Evolutionary conservation across 2,113 vertebrate species (phyloP), one percentile per base, ranked within the genome.

Genomic region (Microcebus lehilahytsara): DNA sequence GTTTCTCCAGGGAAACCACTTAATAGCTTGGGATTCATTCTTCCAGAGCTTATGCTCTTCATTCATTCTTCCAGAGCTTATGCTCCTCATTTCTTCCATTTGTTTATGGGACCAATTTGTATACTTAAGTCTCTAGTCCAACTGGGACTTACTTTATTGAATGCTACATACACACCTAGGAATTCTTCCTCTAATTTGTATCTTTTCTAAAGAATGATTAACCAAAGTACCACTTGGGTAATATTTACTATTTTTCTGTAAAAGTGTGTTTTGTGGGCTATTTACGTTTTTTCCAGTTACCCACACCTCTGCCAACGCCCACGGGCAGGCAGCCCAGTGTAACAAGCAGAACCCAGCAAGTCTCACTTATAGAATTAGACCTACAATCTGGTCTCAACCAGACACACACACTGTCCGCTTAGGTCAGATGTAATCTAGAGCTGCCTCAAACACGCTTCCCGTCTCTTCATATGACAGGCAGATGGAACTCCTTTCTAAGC

Each of bases 181-280:
- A 71, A 69, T 40, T 58, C 25, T 22, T 40, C 64, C 51, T 87
- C 19, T 60, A 27, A n/a, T 80, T 40, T 85, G 32, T 53, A 93
- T 86, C 13, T 75, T 67, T 92, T 85, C 77, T 92, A 49, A 95
- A 87, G 17, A 80, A 92, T 58, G 27, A 86, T 79, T 69, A 80
- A 71, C 16, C 51, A 58, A 93, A 87, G 42, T 6, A 64, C 51
- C 34, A 10, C 20, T 51, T 80, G 30, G 22, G 78, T 2, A 64
- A 27, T n/a, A 86, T 5, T 53, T 92, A 25, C 32, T 80, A 66
- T 30, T 93, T 40, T 86, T 71, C 64, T n/a, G 37, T 14, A 40
- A 83, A 94, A 75, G 40, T 11, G 0, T 49, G 25, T 74, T 91
- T 62, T 53, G 23, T 34, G 40, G 25, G 58, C 22, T 80, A 51